Percentiles rank a stretch among this genome's conserved stretches.
Evolutionary conservation across 2,888 invertebrate species (phyloP).

Genomic region (Luperina testacea): DNA sequence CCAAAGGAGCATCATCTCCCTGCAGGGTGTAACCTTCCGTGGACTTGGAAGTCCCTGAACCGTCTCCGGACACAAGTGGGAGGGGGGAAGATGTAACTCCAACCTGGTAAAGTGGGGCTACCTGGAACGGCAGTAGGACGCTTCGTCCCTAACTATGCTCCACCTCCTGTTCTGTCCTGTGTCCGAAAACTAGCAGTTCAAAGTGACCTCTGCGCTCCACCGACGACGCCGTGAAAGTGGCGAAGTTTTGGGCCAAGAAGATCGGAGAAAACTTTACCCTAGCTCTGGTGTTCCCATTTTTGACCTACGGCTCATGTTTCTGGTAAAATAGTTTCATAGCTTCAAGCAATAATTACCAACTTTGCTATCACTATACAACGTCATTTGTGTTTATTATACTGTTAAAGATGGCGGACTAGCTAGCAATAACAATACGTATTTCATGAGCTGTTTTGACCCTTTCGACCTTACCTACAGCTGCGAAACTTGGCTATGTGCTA

Average conservation of each 20-base stretch:
- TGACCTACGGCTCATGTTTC: background rate
- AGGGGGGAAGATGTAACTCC: too few species aligned
- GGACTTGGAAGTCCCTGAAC: too few species aligned
- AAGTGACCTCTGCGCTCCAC: too few species aligned
- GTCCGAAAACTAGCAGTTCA: too few species aligned
- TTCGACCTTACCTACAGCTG: conserved; percentile 1
- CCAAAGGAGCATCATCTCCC: too few species aligned
- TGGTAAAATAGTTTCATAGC: background rate
- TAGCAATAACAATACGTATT: background rate
- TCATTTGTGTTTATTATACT: background rate
- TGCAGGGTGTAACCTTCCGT: too few species aligned
- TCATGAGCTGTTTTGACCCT: background rate
- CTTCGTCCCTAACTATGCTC: too few species aligned
- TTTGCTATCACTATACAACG: background rate
- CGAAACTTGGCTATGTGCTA: conserved; percentile 4
- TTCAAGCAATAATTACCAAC: background rate
- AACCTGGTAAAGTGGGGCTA: too few species aligned
- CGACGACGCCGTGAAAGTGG: too few species aligned
- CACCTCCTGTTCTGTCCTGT: too few species aligned
- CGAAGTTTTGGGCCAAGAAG: background rate
- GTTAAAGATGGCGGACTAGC: background rate
- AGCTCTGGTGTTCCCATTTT: background rate
- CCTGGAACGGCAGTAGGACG: too few species aligned
- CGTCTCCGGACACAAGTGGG: too few species aligned
- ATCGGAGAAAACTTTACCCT: background rate